phyloP scores from a whole-genome alignment of 2,113 vertebrate species.

The Laticauda laticaudata region DNA sequence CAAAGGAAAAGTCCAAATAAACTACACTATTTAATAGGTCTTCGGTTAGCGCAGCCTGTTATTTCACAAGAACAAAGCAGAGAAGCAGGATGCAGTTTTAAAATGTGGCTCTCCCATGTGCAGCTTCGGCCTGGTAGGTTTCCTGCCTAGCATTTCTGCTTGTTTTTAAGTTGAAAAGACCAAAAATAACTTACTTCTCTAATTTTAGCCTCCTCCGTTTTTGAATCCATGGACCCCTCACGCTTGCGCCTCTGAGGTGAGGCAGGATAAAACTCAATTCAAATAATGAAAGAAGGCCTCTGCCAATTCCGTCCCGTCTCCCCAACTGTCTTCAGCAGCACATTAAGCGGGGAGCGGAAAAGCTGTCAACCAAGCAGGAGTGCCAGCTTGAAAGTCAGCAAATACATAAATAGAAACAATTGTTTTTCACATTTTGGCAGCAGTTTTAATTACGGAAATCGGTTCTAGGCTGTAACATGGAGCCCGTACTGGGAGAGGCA shows the following conservation, averaged over 20 bases:
- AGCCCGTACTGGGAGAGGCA: conserved; percentile 50
- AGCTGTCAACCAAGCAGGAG: conserved; percentile 50
- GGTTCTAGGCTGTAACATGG: conserved; percentile 66
- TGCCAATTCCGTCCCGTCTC: conserved; percentile 57
- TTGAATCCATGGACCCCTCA: background rate
- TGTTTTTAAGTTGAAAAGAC: conserved; percentile 35
- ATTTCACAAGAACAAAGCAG: background rate
- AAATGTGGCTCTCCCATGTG: background rate
- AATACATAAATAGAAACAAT: conserved; percentile 78
- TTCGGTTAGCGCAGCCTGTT: background rate
- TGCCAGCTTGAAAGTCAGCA: conserved; percentile 69
- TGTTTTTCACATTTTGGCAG: conserved; percentile 72
- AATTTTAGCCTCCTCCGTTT: conserved; percentile 3
- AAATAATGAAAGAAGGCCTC: background rate
- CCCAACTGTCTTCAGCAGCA: conserved; percentile 35
- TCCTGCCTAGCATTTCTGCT: conserved; percentile 16
- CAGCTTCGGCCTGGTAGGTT: conserved; percentile 13
- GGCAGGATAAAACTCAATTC: background rate
- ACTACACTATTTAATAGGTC: background rate
- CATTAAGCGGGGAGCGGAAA: conserved; percentile 66
- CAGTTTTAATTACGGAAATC: conserved; percentile 67
- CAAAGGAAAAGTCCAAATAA: background rate
- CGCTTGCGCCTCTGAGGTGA: background rate
- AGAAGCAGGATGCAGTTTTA: conserved; percentile 1
- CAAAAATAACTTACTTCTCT: conserved; percentile 6